Base-by-base conservation (phyloP, 2,888 invertebrate genomes). In the Athetis lepigone region DNA sequence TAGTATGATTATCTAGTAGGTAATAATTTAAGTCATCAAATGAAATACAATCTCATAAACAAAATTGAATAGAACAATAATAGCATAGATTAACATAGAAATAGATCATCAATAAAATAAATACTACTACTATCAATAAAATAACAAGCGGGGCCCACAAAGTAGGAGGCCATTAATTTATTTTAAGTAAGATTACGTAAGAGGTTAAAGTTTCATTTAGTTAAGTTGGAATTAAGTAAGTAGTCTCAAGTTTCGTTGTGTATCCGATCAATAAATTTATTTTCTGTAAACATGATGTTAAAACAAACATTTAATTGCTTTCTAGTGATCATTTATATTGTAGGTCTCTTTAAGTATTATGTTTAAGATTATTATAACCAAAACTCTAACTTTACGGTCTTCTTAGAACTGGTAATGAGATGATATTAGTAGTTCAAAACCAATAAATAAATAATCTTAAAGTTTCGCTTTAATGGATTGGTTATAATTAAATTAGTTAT, bases 171-270 rank as follows among this genome's bases (percentile, higher is more conserved):
- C 54, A 72, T 78, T 70, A 75, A 72, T 64, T 72, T 75, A 50
- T 76, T 68, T 68, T 52, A 67, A 71, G 43, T 59, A 59, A 76
- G 68, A 64, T 72, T 75, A 75, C 63, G 59, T 72, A 63, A 78
- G 75, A 65, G 71, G 58, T 59, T 73, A 29, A 59, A 62, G 77
- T 72, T 75, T 59, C 62, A 67, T 75, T 77, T 66, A 66, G 60
- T 75, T 75, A 75, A 72, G 75, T 75, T 66, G 52, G 70, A 42
- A 69, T 70, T 78, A 77, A 78, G 69, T 69, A 19, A 63, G 70
- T 50, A 57, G 69, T 61, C 36, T 77, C 59, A 55, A 43, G 66
- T 75, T 74, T 60, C 71, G 19, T 60, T 67, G 40, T 25, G 55
- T 66, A 65, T 56, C 54, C 51, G 54, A 69, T 67, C 54, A 52